These are phyloP conservation scores for Corythaixoides concolor DNA, from an alignment of 2,113 vertebrate genomes.

Conservation along the genomic window DNA sequence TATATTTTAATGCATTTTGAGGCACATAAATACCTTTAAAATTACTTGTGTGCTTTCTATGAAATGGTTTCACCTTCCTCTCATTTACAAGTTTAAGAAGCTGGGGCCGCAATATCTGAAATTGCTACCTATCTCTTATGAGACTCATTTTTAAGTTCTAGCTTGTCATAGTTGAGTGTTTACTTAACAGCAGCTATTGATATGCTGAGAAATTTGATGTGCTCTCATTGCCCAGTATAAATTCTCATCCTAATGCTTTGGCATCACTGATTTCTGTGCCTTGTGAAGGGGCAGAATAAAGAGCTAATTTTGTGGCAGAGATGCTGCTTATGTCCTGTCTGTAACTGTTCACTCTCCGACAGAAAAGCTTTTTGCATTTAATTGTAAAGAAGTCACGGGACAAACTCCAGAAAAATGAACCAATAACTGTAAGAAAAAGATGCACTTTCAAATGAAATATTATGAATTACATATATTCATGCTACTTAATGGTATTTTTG, in stretches of 20 bases:
- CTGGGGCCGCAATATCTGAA: background rate
- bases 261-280: background rate
- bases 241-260: background rate
- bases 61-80: background rate
- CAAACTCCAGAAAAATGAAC: background rate
- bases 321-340: background rate
- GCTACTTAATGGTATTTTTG: background rate
- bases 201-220: background rate
- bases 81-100: background rate
- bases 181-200: background rate
- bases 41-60: background rate
- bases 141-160: background rate
- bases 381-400: background rate
- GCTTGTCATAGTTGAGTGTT: background rate
- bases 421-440: background rate
- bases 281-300: background rate
- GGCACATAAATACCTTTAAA: background rate
- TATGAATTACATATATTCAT: background rate
- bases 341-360: background rate
- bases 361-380: background rate
- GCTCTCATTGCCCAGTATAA: background rate
- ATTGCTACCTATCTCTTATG: background rate
- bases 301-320: background rate
- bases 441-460: background rate
- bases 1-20: background rate